A percentile compares a stretch with the other conserved stretches of the same genome.
These are phyloP conservation scores for Metridium senile DNA, from an alignment of 92 coral and sea anemone genomes.

Conservation along the genomic window DNA sequence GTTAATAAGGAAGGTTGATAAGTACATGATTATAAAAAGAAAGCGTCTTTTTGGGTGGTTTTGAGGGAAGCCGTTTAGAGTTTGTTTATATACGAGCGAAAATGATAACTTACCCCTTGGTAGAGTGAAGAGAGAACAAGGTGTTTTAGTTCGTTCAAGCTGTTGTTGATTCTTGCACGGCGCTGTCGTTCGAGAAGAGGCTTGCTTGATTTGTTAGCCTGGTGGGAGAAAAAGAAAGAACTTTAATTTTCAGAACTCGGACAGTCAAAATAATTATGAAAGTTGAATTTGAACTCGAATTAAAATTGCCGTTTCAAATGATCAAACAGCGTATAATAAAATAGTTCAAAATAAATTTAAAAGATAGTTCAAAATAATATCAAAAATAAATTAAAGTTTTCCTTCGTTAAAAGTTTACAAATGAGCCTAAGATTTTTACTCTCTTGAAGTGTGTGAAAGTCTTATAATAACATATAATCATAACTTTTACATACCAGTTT, in stretches of 20 bases:
- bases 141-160: conserved; percentile 76
- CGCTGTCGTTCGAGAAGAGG: conserved; percentile 85
- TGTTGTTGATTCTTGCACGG: conserved; percentile 87
- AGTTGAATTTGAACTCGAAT: neutral
- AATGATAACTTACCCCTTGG: conserved; percentile 71
- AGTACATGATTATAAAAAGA: neutral
- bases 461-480: too few relatives aligned
- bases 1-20: neutral
- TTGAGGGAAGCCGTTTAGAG: neutral
- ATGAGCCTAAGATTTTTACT: too few relatives aligned
- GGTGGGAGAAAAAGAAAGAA: conserved; percentile 6
- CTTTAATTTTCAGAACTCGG: neutral
- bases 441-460: too few relatives aligned
- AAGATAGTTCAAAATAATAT: too few relatives aligned
- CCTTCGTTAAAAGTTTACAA: too few relatives aligned
- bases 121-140: conserved; percentile 79
- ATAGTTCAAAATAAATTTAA: too few relatives aligned
- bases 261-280: neutral
- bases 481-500: conserved; percentile 31
- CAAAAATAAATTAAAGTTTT: too few relatives aligned
- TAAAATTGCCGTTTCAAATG: too few relatives aligned
- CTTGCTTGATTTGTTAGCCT: conserved; percentile 72
- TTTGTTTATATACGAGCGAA: neutral
- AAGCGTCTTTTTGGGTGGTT: neutral
- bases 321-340: too few relatives aligned